Conservation (phyloP, 2,888 invertebrate species). For the Diachrysia chrysitis region DNA sequence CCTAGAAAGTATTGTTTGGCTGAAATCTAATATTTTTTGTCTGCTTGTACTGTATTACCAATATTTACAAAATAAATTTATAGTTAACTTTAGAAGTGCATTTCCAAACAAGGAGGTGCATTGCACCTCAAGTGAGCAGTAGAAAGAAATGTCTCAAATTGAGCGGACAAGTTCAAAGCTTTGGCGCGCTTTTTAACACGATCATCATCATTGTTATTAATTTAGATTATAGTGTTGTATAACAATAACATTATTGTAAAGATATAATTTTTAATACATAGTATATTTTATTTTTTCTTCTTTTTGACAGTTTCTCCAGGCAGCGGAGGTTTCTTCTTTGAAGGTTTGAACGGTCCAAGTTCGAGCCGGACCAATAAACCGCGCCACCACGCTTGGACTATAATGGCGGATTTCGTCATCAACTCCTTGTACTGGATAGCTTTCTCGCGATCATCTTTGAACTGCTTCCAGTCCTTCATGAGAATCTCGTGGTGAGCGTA, state of each 20-base stretch:
- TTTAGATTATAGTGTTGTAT: no score
- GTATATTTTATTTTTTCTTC: constrained; percentile 18
- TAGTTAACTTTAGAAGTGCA: no score
- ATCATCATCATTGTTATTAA: no score
- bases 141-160: no score
- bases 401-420: constrained; percentile 77
- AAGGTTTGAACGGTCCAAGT: constrained; percentile 47
- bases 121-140: no score
- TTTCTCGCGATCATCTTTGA: constrained; percentile 77
- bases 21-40: no score
- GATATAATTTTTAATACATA: not conserved
- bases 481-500: constrained; percentile 68
- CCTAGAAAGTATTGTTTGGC: no score
- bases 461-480: constrained; percentile 76
- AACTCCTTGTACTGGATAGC: constrained; percentile 68
- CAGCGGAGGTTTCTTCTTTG: not conserved
- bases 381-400: constrained; percentile 85
- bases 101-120: no score
- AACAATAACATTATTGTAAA: not conserved
- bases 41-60: no score
- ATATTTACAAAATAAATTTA: no score
- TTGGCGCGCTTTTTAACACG: no score
- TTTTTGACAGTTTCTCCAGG: not conserved
- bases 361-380: constrained; percentile 48
- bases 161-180: no score